These are phyloP conservation scores for Aradus depressus DNA, from an alignment of 2,888 invertebrate genomes.

Conservation along the genomic window DNA sequence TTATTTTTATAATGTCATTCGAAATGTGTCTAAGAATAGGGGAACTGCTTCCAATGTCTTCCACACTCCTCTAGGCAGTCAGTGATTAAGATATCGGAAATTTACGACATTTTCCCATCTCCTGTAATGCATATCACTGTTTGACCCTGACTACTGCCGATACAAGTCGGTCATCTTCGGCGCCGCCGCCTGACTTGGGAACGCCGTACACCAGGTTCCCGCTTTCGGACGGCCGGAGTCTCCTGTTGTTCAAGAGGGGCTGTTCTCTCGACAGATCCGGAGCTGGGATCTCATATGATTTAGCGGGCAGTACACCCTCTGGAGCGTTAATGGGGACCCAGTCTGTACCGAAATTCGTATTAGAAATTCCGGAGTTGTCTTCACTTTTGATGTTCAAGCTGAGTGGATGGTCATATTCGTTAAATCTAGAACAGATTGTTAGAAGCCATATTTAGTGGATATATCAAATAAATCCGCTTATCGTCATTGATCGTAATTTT, in stretches of 20 bases:
- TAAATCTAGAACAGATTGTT: no score
- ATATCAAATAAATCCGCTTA: no score
- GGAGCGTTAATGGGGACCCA: constrained; percentile 30
- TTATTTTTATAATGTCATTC: no score
- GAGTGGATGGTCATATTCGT: background rate
- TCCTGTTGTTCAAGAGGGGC: background rate
- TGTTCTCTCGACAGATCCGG: constrained; percentile 23
- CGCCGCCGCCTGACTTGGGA: constrained; percentile 15
- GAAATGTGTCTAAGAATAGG: no score
- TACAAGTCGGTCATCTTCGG: constrained; percentile 28
- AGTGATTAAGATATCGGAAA: no score
- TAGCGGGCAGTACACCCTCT: constrained; percentile 26
- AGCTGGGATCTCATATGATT: constrained; percentile 27
- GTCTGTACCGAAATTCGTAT: constrained; percentile 20
- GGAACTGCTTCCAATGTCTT: no score
- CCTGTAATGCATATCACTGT: no score
- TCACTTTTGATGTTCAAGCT: no score
- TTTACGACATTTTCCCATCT: no score
- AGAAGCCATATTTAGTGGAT: no score
- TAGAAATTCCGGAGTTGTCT: background rate
- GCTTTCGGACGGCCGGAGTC: background rate
- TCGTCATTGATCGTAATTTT: no score
- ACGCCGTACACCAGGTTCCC: constrained; percentile 16
- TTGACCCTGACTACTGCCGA: constrained; percentile 29
- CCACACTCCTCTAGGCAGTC: no score